Base-by-base conservation (phyloP, 2,888 invertebrate species). In the Leptinotarsa rubiginosa region DNA sequence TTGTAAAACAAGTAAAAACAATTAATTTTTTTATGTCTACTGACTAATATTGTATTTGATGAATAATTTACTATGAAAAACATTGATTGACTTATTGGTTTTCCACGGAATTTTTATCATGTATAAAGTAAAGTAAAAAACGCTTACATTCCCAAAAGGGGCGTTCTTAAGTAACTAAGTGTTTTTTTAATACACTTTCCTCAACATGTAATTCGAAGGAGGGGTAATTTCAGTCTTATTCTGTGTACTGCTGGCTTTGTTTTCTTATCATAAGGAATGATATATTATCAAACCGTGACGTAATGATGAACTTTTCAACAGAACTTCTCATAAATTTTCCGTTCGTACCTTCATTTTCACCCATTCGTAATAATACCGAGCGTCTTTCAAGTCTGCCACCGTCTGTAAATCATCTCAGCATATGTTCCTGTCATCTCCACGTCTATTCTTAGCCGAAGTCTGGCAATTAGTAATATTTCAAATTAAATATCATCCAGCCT, bases 381-480 rank as follows among this genome's bases (percentile, higher is more conserved):
- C 62, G 15, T 50, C 69, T 64, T 41, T 49, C 50, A 59, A 49
- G 70, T 68, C 62, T 79, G 77, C 75, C 78, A 78, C 74, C 79
- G 76, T 75, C 74, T 77, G 79, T 82, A 82, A 80, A 81, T 81
- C 79, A 79, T 69, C 25, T 31, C 50, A 56, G 65, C 72, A 62
- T 50, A 72, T 56, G 72, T 72, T 66, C 65, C 52, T 72, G 75
- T 75, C 75, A 65, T 20, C 71, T 74, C 64, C 52, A 69, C 22
- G 62, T 69, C 75, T 75, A 75, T 72, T 75, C 72, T 41, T 56
- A 59, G 74, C 62, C 64, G 49, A 50, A 72, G 54, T 76, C 68
- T 41, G 50, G 77, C 75, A 82, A 82, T 83, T 83, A 81, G 81
- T 79, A 78, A 80, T 81, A 81, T 82, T 81, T 81, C 70, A 75